Evolutionary conservation across 2,888 invertebrate genomes (phyloP).

Genomic region (Conus canariensis): DNA sequence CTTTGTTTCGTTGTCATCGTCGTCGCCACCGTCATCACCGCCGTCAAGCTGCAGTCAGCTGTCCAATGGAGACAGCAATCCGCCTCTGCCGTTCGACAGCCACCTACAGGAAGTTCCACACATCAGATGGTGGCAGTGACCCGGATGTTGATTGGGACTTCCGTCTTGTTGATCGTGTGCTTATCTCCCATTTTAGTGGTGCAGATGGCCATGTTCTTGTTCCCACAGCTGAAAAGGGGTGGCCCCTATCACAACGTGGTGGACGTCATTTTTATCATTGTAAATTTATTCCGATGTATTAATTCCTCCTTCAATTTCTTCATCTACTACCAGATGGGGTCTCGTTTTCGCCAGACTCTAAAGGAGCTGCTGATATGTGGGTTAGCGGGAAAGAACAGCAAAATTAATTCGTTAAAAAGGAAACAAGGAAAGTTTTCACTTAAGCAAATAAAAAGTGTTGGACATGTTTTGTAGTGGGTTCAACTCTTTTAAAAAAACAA

Average conservation of each 20-base stretch:
- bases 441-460: too few relatives aligned
- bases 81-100: too few relatives aligned
- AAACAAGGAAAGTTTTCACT: too few relatives aligned
- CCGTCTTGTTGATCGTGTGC: conserved; percentile 10
- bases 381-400: too few relatives aligned
- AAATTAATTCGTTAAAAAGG: too few relatives aligned
- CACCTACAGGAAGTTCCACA: too few relatives aligned
- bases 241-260: conserved; percentile 20
- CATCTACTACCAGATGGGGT: conserved; percentile 23
- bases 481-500: too few relatives aligned
- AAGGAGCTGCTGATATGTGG: neutral
- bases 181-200: neutral
- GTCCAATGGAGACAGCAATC: too few relatives aligned
- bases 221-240: conserved; percentile 11
- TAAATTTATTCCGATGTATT: conserved; percentile 2
- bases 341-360: neutral
- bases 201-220: conserved; percentile 11
- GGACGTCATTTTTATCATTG: neutral
- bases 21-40: too few relatives aligned
- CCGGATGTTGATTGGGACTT: conserved; percentile 24
- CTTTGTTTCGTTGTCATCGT: too few relatives aligned
- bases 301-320: conserved; percentile 31
- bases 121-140: conserved; percentile 3
- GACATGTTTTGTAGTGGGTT: too few relatives aligned
- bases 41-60: too few relatives aligned